A percentile compares a stretch with the other conserved stretches of the same genome.
Evolutionary conservation across 2,113 vertebrate genomes (phyloP).

Genomic region (Rostratula benghalensis): DNA sequence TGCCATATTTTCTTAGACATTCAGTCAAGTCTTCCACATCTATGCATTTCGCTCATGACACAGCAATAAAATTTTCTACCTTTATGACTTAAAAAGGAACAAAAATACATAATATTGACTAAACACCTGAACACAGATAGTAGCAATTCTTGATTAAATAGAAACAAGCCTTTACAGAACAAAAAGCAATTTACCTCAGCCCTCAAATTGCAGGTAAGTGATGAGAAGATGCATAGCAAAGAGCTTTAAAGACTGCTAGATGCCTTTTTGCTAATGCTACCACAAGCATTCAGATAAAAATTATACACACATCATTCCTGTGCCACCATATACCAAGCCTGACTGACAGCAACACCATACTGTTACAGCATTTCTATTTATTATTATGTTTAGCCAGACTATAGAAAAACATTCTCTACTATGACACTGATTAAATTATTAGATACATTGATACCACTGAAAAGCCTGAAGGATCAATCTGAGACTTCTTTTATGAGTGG

Average conservation of each 20-base stretch:
- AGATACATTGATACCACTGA: not conserved
- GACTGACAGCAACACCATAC: not conserved
- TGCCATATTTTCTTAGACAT: not conserved
- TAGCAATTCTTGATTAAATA: not conserved
- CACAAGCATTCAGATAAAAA: not conserved
- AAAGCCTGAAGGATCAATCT: constrained; percentile 10
- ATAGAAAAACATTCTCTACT: not conserved
- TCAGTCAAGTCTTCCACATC: not conserved
- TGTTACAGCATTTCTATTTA: not conserved
- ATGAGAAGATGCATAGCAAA: not conserved
- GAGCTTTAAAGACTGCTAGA: not conserved
- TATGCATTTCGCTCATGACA: not conserved
- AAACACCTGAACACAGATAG: not conserved
- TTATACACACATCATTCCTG: not conserved
- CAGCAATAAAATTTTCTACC: not conserved
- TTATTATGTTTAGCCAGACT: not conserved
- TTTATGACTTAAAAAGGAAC: not conserved
- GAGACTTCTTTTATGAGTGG: constrained; percentile 6
- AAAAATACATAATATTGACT: not conserved
- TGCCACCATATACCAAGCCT: not conserved
- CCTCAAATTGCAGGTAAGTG: not conserved
- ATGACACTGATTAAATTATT: not conserved
- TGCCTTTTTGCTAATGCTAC: not conserved
- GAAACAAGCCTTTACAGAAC: not conserved
- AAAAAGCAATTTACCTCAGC: not conserved